Conservation (phyloP, 2,797 vertebrate genomes). For the Zenarchopterus dispar region DNA sequence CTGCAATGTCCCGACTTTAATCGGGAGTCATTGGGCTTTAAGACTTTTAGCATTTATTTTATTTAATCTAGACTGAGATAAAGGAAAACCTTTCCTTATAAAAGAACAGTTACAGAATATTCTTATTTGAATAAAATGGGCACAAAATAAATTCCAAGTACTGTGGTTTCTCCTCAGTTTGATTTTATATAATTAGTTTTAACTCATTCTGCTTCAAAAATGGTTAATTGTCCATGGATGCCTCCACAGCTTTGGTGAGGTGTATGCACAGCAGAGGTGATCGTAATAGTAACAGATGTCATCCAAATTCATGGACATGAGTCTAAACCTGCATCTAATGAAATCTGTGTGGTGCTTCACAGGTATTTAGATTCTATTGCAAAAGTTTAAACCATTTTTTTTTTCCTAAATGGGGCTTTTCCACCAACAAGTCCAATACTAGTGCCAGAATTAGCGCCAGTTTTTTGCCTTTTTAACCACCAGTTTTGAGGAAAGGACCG, state of each 20-base stretch:
- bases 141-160: neutral
- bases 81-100: neutral
- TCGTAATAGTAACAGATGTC: conserved; percentile 25
- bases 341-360: conserved; percentile 34
- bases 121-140: neutral
- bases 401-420: too few relatives aligned
- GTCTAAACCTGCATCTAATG: conserved; percentile 38
- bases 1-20: too few relatives aligned
- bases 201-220: conserved; percentile 1
- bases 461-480: conserved; percentile 13
- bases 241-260: conserved; percentile 64
- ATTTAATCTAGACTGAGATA: neutral
- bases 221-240: conserved; percentile 29
- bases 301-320: conserved; percentile 56
- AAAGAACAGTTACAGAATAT: neutral
- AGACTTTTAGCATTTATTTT: neutral
- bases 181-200: neutral
- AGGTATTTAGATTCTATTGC: conserved; percentile 70
- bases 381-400: conserved; percentile 37
- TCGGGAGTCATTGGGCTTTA: too few relatives aligned
- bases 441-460: neutral
- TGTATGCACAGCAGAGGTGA: conserved; percentile 45
- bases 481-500: neutral
- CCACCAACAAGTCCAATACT: too few relatives aligned
- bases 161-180: neutral